These are phyloP conservation scores for Ctenicera cuprea DNA, from an alignment of 2,888 invertebrate genomes.

Conservation along the genomic window DNA sequence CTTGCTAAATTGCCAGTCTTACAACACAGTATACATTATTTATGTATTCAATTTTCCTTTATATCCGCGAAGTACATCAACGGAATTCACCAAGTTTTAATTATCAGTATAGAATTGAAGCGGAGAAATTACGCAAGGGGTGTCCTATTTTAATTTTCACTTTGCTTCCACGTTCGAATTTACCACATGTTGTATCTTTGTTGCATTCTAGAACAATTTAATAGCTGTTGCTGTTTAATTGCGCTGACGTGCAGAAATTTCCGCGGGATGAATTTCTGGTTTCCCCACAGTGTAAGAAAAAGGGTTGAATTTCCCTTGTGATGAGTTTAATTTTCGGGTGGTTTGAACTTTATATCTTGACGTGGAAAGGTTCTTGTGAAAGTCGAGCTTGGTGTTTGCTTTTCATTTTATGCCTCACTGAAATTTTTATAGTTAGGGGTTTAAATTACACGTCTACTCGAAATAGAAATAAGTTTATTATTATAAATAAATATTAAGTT, in stretches of 20 bases:
- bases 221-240: slow-evolving; percentile 21
- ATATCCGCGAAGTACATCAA: slow-evolving; percentile 61
- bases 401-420: slow-evolving; percentile 25
- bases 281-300: slow-evolving; percentile 57
- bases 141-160: slow-evolving; percentile 26
- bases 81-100: slow-evolving; percentile 63
- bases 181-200: not conserved
- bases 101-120: slow-evolving; percentile 56
- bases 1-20: slow-evolving; percentile 51
- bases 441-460: not conserved
- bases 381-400: slow-evolving; percentile 28
- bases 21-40: slow-evolving; percentile 61
- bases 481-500: too few relatives aligned
- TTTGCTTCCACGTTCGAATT: slow-evolving; percentile 5
- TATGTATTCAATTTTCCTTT: slow-evolving; percentile 69
- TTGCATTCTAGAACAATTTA: not conserved
- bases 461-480: too few relatives aligned
- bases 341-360: slow-evolving; percentile 50
- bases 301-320: slow-evolving; percentile 58
- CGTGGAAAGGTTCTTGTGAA: slow-evolving; percentile 40
- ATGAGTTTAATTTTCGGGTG: slow-evolving; percentile 53
- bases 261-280: slow-evolving; percentile 7
- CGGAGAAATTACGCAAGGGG: slow-evolving; percentile 50
- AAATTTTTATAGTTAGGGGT: slow-evolving; percentile 2
- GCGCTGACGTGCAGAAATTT: slow-evolving; percentile 26